Percentiles rank a stretch among this genome's conserved stretches.
Evolutionary conservation across 2,888 invertebrate genomes (phyloP).

Genomic region (Geophilus truncorum): DNA sequence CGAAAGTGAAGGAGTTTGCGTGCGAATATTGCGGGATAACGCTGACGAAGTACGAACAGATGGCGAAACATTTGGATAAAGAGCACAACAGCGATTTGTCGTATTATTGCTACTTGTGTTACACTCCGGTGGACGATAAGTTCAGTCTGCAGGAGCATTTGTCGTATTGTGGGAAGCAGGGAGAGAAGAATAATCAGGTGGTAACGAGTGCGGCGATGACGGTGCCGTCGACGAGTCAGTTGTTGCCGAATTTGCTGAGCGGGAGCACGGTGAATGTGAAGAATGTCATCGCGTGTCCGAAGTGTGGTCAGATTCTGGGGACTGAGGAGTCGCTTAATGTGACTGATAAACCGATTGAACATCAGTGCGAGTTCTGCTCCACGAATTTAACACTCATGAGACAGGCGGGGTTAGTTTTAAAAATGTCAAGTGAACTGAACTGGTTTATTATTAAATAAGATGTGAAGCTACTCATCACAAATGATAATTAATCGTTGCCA

Average conservation of each 20-base stretch:
- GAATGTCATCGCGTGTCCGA: constrained; percentile 17
- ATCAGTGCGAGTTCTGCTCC: constrained; percentile 13
- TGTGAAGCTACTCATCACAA: no score
- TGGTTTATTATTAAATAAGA: no score
- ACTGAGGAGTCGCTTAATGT: constrained; percentile 18
- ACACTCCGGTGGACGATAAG: constrained; percentile 30
- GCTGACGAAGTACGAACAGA: constrained; percentile 28
- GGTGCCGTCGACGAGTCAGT: neutral
- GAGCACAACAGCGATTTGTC: constrained; percentile 32
- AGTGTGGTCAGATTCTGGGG: constrained; percentile 22
- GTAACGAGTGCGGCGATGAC: neutral
- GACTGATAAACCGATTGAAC: constrained; percentile 19
- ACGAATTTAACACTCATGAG: constrained; percentile 11
- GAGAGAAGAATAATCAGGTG: neutral
- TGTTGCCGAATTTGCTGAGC: neutral
- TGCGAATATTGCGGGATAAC: constrained; percentile 33
- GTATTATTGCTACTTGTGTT: constrained; percentile 29
- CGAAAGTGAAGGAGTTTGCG: constrained; percentile 28
- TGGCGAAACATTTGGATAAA: constrained; percentile 32
- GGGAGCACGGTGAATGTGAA: constrained; percentile 26
- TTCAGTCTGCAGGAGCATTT: constrained; percentile 20
- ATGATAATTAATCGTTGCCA: no score
- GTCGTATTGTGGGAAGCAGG: constrained; percentile 25
- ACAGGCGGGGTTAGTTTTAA: neutral
- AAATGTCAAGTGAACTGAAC: no score